Evolutionary conservation across 2,113 vertebrate species (phyloP).

Genomic region (Elephas maximus): DNA sequence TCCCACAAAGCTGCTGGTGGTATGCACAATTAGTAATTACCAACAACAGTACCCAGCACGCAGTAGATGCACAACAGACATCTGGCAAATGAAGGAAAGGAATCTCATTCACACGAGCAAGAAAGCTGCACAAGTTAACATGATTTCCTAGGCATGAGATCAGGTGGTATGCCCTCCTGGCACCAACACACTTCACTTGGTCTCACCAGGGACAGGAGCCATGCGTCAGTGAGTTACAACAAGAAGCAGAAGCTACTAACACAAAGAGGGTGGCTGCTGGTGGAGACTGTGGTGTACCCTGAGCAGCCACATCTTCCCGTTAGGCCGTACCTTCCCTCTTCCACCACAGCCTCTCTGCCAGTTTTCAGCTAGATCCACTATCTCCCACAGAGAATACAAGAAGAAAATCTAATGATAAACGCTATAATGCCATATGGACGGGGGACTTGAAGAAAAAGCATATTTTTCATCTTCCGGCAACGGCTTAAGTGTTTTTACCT

Average conservation of each 20-base stretch:
- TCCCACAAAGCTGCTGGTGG: too few relatives aligned
- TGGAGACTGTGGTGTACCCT: rapidly evolving
- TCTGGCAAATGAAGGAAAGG: rapidly evolving
- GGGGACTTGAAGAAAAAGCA: too few relatives aligned
- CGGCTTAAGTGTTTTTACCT: neutral
- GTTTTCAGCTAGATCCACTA: rapidly evolving
- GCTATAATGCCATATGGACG: rapidly evolving
- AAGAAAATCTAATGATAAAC: neutral
- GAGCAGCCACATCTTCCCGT: rapidly evolving
- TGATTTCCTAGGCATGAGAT: neutral
- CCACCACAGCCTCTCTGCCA: rapidly evolving
- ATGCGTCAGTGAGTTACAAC: neutral
- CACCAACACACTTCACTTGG: neutral
- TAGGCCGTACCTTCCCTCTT: too few relatives aligned
- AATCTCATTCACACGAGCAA: rapidly evolving
- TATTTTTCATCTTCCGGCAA: rapidly evolving
- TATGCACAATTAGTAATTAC: too few relatives aligned
- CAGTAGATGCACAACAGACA: neutral
- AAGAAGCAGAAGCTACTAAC: neutral
- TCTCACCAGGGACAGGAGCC: rapidly evolving
- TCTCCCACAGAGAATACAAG: neutral
- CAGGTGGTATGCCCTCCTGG: rapidly evolving
- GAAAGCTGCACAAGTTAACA: rapidly evolving
- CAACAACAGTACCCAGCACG: too few relatives aligned
- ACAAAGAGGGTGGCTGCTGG: neutral